These are phyloP conservation scores for Poeciliopsis prolifica DNA, from an alignment of 2,113 vertebrate genomes.

Conservation along the genomic window DNA sequence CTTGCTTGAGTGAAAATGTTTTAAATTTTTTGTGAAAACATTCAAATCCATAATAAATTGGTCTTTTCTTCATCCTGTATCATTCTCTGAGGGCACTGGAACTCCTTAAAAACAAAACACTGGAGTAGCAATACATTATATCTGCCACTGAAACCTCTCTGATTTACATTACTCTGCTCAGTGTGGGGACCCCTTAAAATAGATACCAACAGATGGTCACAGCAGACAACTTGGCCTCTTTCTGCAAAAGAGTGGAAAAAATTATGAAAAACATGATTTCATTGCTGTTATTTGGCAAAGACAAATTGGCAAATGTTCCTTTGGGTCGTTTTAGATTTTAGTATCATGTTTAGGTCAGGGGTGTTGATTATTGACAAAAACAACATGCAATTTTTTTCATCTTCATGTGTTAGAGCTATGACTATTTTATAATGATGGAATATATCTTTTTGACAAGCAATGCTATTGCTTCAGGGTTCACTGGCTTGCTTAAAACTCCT, in stretches of 20 bases:
- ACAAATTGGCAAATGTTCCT: conserved; percentile 41
- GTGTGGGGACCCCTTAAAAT: conserved; percentile 42
- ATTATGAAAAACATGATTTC: conserved; percentile 41
- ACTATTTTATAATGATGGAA: conserved; percentile 32
- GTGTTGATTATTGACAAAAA: conserved; percentile 62
- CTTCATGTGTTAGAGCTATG: conserved; percentile 49
- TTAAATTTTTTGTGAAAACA: too few relatives aligned
- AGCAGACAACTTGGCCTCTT: conserved; percentile 59
- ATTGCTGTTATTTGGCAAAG: conserved; percentile 63
- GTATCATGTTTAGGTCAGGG: conserved; percentile 56
- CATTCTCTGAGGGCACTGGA: background rate
- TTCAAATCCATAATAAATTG: too few relatives aligned
- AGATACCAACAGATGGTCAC: conserved; percentile 62
- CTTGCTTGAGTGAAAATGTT: too few relatives aligned
- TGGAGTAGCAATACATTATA: conserved; percentile 20
- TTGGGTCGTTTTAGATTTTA: conserved; percentile 61
- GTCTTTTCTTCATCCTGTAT: too few relatives aligned
- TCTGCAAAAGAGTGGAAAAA: conserved; percentile 31
- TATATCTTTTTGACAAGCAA: conserved; percentile 35
- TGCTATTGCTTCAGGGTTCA: conserved; percentile 15
- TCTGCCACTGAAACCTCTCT: conserved; percentile 30
- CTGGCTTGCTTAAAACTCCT: background rate
- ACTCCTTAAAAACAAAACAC: conserved; percentile 14
- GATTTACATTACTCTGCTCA: conserved; percentile 35
- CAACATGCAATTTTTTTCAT: conserved; percentile 47